Evolutionary conservation across 2,888 invertebrate species (phyloP), one percentile per base, ranked within the genome.

Genomic region (Eustalomyia histrio): DNA sequence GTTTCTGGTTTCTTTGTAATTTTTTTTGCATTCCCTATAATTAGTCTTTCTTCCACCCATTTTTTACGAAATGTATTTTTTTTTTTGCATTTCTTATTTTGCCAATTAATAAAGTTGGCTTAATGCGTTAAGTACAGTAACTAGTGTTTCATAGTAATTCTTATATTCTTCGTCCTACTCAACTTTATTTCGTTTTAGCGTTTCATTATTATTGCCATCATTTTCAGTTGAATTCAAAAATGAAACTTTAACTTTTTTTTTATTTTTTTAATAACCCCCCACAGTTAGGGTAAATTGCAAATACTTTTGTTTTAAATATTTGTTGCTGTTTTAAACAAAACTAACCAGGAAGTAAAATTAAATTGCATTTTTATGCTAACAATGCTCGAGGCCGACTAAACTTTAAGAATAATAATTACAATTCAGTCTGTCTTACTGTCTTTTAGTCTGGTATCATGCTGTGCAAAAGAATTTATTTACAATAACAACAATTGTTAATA

Each of bases 41-140:
- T 55, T 24, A 53, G n/a, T 14, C 52, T 53, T 65, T 33, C 7
- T 17, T 53, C 53, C 50, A 29, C 21, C 21, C n/a, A 18, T 39
- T 47, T 47, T 29, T n/a, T 24, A 47, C 39, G 8, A 17, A 50
- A 16, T 35, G 10, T 7, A 17, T 57, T 16, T 57, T 39, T 57
- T 55, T 68, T 57, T 39, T 57, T 55, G 57, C 57, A 68, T 43
- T 68, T 68, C 55, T 68, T 68, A 39, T 39, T 39, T 10, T 14
- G 10, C 39, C 55, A 68, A 68, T 57, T 68, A 68, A 57, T 68
- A 68, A 68, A 68, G 43, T 57, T 68, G 55, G 39, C 43, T 55
- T 57, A 68, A 68, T 57, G 39, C 57, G 57, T 43, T 43, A n/a
- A 67, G 57, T 9, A 35, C 4, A 35, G 35, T 35, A 35, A 29